Evolutionary conservation across 64 coral and sea anemone genomes (phyloP), one percentile per base, ranked within the genome.

Genomic region (Stichodactyla helianthus): DNA sequence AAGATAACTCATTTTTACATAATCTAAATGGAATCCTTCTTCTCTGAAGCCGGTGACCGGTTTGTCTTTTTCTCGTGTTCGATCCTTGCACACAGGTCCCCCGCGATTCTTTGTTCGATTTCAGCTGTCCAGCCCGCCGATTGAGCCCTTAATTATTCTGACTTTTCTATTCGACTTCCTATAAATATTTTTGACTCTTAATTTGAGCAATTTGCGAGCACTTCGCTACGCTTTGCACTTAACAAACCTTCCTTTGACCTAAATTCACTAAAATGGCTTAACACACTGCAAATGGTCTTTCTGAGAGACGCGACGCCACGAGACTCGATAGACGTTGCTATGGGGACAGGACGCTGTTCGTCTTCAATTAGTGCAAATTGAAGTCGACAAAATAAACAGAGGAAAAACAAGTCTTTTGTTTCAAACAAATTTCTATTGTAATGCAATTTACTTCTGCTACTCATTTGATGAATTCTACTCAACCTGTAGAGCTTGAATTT

Each of bases 1-100:
- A 86, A 82, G 64, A 71, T 90, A 96, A 89, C 94, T 96, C 94
- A 96, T 96, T 31, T 77, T 85, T 77, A 81, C 70, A 87, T 71
- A 89, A 18, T 79, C 83, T 50, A n/a, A 63, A 19, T 53, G 17
- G 5, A 84, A 84, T 35, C 25, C 11, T 87, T 74, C 68, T 74
- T 31, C 68, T 0, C 12, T 19, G 25, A 74, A 26, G 68, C 68
- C 68, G 25, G 26, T 23, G 22, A 74, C 68, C 23, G 25, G 11
- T 27, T 9, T 7, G 19, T 70, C 17, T 2, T 26, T 74, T 10
- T 12, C 8, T 74, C 27, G n/a, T 31, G 7, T 70, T n/a, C 20
- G 65, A 68, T 22, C 68, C 57, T 59, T 55, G 5, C 31, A 26
- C 61, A 70, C 83, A 79, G 74, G 55, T 63, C 23, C 15, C 50